Conservation (phyloP, 2,797 vertebrate species). For the Peromyscus attwateri region DNA sequence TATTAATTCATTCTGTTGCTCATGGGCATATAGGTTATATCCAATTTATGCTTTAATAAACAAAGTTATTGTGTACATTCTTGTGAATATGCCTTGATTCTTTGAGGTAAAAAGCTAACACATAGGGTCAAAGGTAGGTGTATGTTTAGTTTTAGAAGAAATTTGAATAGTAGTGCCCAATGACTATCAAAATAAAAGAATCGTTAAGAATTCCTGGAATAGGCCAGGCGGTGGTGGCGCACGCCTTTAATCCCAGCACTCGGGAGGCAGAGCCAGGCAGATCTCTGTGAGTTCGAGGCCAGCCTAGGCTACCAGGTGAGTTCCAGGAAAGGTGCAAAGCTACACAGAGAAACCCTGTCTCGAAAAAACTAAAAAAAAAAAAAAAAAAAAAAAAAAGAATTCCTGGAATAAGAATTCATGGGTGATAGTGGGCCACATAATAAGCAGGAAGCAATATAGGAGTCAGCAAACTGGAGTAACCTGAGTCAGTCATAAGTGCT, state of each 20-base stretch:
- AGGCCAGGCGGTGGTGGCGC: too few relatives aligned
- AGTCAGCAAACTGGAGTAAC: background rate
- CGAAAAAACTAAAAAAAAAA: too few relatives aligned
- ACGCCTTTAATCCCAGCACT: too few relatives aligned
- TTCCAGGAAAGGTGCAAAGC: too few relatives aligned
- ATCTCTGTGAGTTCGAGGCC: too few relatives aligned
- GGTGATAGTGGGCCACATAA: background rate
- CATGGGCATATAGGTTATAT: background rate
- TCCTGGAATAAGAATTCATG: background rate
- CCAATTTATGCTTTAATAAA: background rate
- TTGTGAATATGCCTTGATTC: constrained; percentile 2
- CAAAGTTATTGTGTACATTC: background rate
- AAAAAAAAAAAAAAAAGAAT: too few relatives aligned
- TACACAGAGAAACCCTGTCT: too few relatives aligned
- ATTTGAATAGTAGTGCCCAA: background rate
- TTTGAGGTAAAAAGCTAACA: background rate
- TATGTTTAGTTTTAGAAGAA: constrained; percentile 23
- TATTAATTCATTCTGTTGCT: background rate
- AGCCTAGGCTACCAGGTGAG: too few relatives aligned
- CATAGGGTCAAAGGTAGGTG: background rate
- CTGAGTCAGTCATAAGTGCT: background rate
- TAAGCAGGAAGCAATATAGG: background rate
- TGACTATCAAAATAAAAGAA: constrained; percentile 31
- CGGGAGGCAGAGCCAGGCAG: too few relatives aligned
- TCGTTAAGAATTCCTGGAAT: background rate